A percentile compares a stretch with the other conserved stretches of the same genome.
Evolutionary conservation across 2,113 vertebrate species (phyloP).

Genomic region (Perca fluviatilis): DNA sequence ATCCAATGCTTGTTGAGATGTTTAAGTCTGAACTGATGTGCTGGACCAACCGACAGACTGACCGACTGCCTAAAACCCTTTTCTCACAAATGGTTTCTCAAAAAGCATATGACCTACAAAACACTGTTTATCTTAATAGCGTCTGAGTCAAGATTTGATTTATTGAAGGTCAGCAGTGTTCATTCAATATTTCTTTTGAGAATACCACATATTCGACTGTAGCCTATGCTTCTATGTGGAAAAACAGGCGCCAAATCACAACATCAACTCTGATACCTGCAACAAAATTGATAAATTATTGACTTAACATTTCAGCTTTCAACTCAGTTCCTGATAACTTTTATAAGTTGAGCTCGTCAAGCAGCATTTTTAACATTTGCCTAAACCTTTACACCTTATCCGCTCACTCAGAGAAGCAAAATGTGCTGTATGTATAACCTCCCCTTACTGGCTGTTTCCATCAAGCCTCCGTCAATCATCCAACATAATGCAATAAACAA

Average conservation of each 20-base stretch:
- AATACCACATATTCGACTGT: slow-evolving; percentile 35
- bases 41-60: neutral
- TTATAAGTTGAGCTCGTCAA: neutral
- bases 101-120: neutral
- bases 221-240: slow-evolving; percentile 4
- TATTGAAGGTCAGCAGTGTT: slow-evolving; percentile 49
- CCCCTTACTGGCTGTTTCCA: neutral
- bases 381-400: neutral
- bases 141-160: slow-evolving; percentile 29
- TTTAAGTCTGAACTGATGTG: neutral
- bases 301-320: slow-evolving; percentile 42
- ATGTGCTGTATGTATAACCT: neutral
- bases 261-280: slow-evolving; percentile 39
- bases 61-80: neutral
- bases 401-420: slow-evolving; percentile 2
- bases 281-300: slow-evolving; percentile 22
- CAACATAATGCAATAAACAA: slow-evolving; percentile 16
- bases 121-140: slow-evolving; percentile 34
- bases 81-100: neutral
- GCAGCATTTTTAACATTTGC: neutral
- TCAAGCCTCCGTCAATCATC: slow-evolving; percentile 8
- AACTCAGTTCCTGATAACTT: slow-evolving; percentile 6
- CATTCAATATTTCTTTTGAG: slow-evolving; percentile 38
- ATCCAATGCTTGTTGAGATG: neutral
- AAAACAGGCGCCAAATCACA: slow-evolving; percentile 9